Evolutionary conservation across 2,113 vertebrate species (phyloP), one percentile per base, ranked within the genome.

Genomic region (Caranx melampygus): DNA sequence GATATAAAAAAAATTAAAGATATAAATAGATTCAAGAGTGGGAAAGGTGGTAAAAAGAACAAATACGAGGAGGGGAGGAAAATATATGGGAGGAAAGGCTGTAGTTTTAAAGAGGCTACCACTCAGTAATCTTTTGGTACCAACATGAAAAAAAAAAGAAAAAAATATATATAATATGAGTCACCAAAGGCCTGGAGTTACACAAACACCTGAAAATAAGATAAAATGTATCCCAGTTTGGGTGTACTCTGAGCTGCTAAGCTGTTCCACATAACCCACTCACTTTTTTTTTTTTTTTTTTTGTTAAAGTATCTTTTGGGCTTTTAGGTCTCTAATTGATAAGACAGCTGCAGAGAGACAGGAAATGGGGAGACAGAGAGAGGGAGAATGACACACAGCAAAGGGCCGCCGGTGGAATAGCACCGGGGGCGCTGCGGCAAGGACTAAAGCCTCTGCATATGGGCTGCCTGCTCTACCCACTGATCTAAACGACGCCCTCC

Each of bases 161-260:
- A 13, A 64, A 78, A 86, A 44, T 20, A 63, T 35, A 74, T 58
- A 62, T 16, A 69, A 58, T 37, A 79, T 80, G 82, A 85, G 58
- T 87, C 84, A 86, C 33, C 57, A 69, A 72, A 80, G 42, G 15
- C 16, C 47, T 84, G 42, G n/a, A 60, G 61, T 73, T 82, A 60
- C 47, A 76, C 51, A 84, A 59, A 78, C 62, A 65, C 35, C 75
- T 81, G 33, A 69, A 81, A 83, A 76, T 62, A 45, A 55, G 52
- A 82, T 58, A 85, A 78, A 78, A 85, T 69, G 65, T 44, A 68
- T 52, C 69, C 26, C 0, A 33, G 60, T 69, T 81, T 63, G 67
- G 61, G 21, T 75, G 60, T 44, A 75, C 12, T 52, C 26, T 58
- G 69, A 47, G 15, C 51, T 72, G 45, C 1, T 37, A 8, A 42